Base-by-base conservation (phyloP, 2,113 vertebrate genomes). In the Microcebus murinus region DNA sequence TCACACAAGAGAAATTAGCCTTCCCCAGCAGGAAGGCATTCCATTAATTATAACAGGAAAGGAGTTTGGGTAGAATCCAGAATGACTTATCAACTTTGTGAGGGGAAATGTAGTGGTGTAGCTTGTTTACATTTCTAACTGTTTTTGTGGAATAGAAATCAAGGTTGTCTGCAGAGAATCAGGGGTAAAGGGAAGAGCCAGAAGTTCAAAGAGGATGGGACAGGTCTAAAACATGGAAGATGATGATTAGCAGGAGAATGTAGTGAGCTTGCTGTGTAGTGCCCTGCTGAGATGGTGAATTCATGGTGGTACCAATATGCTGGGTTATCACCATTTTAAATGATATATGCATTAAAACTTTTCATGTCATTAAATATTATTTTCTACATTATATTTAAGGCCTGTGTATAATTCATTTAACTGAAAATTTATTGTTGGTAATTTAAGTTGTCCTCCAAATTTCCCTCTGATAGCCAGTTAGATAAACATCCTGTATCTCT, bases 311-410 rank as follows among this genome's bases (percentile, higher is more conserved):
- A 76, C 4, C 31, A 77, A 2, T 21, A 20, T 11, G 1, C n/a
- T 68, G 39, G 39, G 3, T 5, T 18, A n/a, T 12, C 20, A 29
- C 48, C 4, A 34, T 61, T 67, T 80, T 27, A 87, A 81, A 76
- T 63, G 25, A 31, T 36, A 18, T 74, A 84, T 21, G 17, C 9
- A 48, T 52, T 63, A 18, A 68, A 57, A 4, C 29, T 61, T 83
- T 55, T 29, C 29, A 86, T 20, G n/a, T 77, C 34, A 90, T 81
- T 97, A 91, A 85, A 45, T 74, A 50, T 95, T 93, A 63, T 67
- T 11, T 67, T 76, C 18, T 95, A 57, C 10, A 90, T 77, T 95
- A 48, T 89, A 84, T 67, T 95, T 94, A 48, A 95, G 67, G 21
- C 15, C 10, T 91, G 27, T 23, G 55, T 67, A 36, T 73, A 86